phyloP scores from a whole-genome alignment of 1,140 invertebrate genomes.

The Melipona quadrifasciata region DNA sequence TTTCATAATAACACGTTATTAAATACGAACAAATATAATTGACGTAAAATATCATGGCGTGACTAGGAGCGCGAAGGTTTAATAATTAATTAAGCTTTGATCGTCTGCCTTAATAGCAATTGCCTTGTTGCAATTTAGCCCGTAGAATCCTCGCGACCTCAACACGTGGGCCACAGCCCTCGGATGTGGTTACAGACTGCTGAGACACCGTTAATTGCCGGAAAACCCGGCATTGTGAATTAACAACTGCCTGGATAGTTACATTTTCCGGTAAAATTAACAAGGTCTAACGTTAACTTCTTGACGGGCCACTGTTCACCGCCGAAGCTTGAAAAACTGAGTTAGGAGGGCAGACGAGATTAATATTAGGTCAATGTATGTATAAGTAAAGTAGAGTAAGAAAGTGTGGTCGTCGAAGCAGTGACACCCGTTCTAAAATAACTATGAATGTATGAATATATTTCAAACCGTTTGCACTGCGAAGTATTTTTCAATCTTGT shows the following conservation, averaged over 20 bases:
- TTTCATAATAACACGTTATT: background rate
- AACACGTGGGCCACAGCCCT: background rate
- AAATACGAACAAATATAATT: background rate
- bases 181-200: conserved; percentile 1
- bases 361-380: background rate
- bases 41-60: background rate
- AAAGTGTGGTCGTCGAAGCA: background rate
- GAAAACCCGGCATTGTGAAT: background rate
- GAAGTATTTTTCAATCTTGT: too few relatives aligned
- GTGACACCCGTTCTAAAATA: too few relatives aligned
- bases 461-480: too few relatives aligned
- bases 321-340: background rate
- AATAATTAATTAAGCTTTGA: background rate
- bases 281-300: background rate
- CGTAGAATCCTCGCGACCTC: background rate
- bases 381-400: background rate
- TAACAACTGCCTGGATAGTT: background rate
- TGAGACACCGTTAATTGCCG: background rate
- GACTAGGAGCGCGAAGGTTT: background rate
- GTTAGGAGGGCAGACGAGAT: background rate
- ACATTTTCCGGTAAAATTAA: background rate
- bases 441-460: too few relatives aligned
- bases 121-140: background rate
- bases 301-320: background rate
- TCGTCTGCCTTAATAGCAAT: background rate